These are phyloP conservation scores for Homarus americanus DNA, from an alignment of 1,140 invertebrate genomes.

Conservation along the genomic window DNA sequence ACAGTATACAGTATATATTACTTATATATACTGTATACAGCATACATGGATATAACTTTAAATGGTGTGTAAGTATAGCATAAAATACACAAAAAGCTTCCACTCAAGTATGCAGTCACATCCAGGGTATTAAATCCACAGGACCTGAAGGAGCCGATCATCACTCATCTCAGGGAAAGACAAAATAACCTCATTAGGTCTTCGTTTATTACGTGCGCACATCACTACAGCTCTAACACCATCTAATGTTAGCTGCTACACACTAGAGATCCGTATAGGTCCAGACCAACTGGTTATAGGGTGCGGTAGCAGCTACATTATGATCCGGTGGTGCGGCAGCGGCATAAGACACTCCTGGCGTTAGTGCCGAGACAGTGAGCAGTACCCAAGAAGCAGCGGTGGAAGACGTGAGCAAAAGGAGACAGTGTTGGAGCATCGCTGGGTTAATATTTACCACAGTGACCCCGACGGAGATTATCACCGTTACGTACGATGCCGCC, in stretches of 20 bases:
- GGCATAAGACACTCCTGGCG: constrained; percentile 3
- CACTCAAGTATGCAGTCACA: background rate
- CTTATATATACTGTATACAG: no score
- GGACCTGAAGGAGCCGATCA: background rate
- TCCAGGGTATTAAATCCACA: background rate
- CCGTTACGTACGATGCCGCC: background rate
- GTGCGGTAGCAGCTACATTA: background rate
- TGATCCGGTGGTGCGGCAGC: background rate
- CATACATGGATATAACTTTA: no score
- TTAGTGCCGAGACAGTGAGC: constrained; percentile 35
- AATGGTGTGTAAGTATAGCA: background rate
- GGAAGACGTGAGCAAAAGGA: constrained; percentile 15
- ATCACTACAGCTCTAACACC: background rate
- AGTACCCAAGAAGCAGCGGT: constrained; percentile 38
- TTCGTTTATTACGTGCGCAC: background rate
- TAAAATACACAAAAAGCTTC: background rate
- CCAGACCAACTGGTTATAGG: background rate
- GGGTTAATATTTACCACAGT: constrained; percentile 22
- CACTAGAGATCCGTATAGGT: background rate
- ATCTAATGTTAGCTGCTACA: background rate
- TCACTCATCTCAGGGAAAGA: background rate
- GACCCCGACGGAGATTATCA: background rate
- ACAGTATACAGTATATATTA: no score
- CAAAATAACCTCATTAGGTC: background rate
- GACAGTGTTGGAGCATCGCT: background rate